phyloP scores from a whole-genome alignment of 92 coral and sea anemone species.

The Diadumene lineata region DNA sequence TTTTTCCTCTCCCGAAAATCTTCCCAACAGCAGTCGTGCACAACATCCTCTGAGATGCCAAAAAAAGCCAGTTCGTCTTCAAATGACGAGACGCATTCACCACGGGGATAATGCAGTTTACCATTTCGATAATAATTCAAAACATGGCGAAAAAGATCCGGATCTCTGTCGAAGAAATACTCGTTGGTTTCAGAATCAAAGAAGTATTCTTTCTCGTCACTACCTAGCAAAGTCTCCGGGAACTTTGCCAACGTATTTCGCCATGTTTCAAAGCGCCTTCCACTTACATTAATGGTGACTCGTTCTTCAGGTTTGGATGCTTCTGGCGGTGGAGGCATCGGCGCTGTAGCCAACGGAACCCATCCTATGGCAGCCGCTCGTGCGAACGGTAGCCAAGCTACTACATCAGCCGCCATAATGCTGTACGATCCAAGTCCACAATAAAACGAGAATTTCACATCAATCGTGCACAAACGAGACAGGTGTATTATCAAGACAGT shows the following conservation, averaged over 20 bases:
- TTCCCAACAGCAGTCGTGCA: conserved; percentile 99
- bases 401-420: conserved; percentile 99
- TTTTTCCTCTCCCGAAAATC: conserved; percentile 97
- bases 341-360: conserved; percentile 97
- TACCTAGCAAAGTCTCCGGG: conserved; percentile 97
- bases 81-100: conserved; percentile 88
- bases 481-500: conserved; percentile 49
- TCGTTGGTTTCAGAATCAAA: conserved; percentile 95
- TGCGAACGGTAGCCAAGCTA: conserved; percentile 99
- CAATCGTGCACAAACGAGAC: conserved; percentile 30
- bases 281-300: conserved; percentile 96
- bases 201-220: conserved; percentile 97
- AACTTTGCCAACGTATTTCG: conserved; percentile 95
- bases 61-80: conserved; percentile 96
- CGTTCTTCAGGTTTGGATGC: conserved; percentile 88
- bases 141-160: conserved; percentile 93
- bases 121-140: conserved; percentile 97
- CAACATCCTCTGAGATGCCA: conserved; percentile 97
- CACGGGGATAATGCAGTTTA: conserved; percentile 92
- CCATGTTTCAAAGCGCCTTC: conserved; percentile 99
- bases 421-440: conserved; percentile 31
- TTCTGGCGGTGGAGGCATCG: conserved; percentile 99
- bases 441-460: conserved; percentile 40
- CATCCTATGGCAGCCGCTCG: conserved; percentile 99
- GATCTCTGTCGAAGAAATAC: conserved; percentile 95